A percentile compares a stretch with the other conserved stretches of the same genome.
Conservation (phyloP, 2,797 vertebrate species). For the Amniataba percoides region DNA sequence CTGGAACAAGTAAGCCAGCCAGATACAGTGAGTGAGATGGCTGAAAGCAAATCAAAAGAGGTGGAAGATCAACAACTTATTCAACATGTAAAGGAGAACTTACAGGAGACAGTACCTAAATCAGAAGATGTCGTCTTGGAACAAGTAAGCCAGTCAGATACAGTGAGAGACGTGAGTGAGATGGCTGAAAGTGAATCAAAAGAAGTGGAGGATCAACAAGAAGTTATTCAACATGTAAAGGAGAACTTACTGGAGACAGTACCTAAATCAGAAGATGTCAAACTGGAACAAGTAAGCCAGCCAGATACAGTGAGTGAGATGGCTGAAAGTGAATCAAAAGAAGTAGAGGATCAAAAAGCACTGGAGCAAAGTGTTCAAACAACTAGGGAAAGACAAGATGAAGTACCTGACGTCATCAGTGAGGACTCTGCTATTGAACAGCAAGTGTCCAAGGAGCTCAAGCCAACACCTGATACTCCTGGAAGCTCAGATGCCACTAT, state of each 20-base stretch:
- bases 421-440: conserved; percentile 26
- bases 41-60: conserved; percentile 38
- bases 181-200: conserved; percentile 28
- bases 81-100: conserved; percentile 71
- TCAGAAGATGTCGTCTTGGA: conserved; percentile 1
- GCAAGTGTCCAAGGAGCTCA: conserved; percentile 15
- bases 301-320: too few species aligned
- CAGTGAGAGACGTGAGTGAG: too few species aligned
- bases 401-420: conserved; percentile 4
- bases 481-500: conserved; percentile 18
- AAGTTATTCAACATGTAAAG: conserved; percentile 78
- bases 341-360: conserved; percentile 35
- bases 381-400: conserved; percentile 26
- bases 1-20: conserved; percentile 24
- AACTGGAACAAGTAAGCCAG: conserved; percentile 23
- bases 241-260: conserved; percentile 45
- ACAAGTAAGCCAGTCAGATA: conserved; percentile 22
- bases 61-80: conserved; percentile 69
- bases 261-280: conserved; percentile 29
- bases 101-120: conserved; percentile 50
- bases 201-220: conserved; percentile 39
- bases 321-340: conserved; percentile 32
- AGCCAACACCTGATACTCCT: conserved; percentile 11
- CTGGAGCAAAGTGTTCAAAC: conserved; percentile 36
- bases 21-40: conserved; percentile 12